Conservation (phyloP, 2,113 vertebrate species). For the Cyprinus carpio region DNA sequence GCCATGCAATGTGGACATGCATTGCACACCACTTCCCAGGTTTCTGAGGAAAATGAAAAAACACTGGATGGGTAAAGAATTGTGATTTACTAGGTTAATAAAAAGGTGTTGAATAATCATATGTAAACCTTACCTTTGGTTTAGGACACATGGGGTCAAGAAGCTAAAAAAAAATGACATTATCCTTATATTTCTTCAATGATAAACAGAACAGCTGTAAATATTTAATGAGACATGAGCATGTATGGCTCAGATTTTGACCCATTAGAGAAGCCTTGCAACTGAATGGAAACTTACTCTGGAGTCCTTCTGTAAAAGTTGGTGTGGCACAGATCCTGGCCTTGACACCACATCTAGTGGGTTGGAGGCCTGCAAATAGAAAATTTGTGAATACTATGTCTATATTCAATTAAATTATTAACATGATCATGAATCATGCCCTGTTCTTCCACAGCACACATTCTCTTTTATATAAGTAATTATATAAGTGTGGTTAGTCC, state of each 20-base stretch:
- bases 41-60: slow-evolving; percentile 71
- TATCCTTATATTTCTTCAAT: background rate
- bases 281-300: slow-evolving; percentile 73
- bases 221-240: background rate
- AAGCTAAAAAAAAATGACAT: slow-evolving; percentile 36
- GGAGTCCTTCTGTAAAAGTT: slow-evolving; percentile 84
- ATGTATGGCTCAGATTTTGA: too few species aligned
- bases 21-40: slow-evolving; percentile 84
- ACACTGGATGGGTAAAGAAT: background rate
- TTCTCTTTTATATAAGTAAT: background rate
- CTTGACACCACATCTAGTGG: slow-evolving; percentile 83
- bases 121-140: slow-evolving; percentile 50
- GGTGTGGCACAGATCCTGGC: slow-evolving; percentile 83
- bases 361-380: slow-evolving; percentile 79
- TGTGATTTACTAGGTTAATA: background rate
- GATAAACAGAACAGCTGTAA: background rate
- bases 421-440: background rate
- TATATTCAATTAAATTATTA: background rate
- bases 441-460: background rate
- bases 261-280: background rate
- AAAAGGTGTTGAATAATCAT: background rate
- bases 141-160: slow-evolving; percentile 53
- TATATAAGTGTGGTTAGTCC: background rate
- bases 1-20: slow-evolving; percentile 93
- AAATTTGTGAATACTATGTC: background rate